Base-by-base conservation (phyloP, 2,113 vertebrate genomes). In the Zapornia atra region DNA sequence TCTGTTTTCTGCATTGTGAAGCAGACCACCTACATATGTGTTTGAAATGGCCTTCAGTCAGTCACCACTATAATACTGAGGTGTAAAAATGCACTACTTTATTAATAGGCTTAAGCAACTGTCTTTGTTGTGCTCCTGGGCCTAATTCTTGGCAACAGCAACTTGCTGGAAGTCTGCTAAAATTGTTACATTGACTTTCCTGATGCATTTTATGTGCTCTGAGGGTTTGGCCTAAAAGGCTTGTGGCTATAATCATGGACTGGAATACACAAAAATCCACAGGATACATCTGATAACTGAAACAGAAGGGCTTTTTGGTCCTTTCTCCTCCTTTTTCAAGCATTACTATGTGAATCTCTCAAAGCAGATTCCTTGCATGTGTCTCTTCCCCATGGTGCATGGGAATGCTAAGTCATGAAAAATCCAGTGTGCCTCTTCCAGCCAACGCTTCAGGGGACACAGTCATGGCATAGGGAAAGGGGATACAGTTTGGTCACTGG, bases 91-190 rank as follows among this genome's bases (percentile, higher is more conserved):
- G 25, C 11, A 36, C 36, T 61, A 12, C 57, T 44, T 42, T 76
- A 59, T n/a, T 94, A 88, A 78, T 42, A 73, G 56, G 26, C 56
- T 95, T 83, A 71, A 90, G 65, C 25, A 73, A 81, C 65, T 81
- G 29, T 79, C 94, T 86, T 64, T 88, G 38, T 90, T 88, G 36
- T 69, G 65, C 95, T 94, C 57, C 44, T 65, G 69, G 57, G 90
- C 57, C 72, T 83, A 75, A 65, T 79, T 84, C 50, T 79, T 90
- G 80, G 95, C 72, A 78, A 56, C 4, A 86, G 48, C 24, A 53
- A 78, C 25, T 61, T 63, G 68, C 54, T 80, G 65, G 86, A 93
- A 50, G 34, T 54, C 76, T 92, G 68, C 56, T 93, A 26, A 63
- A 86, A 40, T 48, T 70, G n/a, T 90, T 81, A 54, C 14, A 1